These are phyloP conservation scores for Drosophila kohkoa DNA, from an alignment of 1,140 invertebrate genomes.

Conservation along the genomic window DNA sequence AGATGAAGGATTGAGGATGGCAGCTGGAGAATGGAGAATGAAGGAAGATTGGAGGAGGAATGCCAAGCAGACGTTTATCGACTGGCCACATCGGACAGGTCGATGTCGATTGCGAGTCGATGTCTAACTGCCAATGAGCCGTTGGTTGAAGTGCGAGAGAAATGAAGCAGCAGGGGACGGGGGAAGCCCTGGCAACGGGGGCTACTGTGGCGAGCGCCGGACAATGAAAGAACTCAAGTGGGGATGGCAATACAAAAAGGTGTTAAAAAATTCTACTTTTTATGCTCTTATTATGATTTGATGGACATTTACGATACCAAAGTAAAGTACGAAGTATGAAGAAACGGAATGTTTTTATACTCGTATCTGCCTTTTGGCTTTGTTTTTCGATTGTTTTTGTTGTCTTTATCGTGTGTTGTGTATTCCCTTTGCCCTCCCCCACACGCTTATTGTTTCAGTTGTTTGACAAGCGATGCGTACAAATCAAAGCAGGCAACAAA, in stretches of 20 bases:
- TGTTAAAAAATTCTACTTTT: conserved; percentile 80
- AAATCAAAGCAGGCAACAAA: conserved; percentile 77
- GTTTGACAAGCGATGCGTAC: conserved; percentile 82
- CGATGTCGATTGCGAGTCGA: conserved; percentile 39
- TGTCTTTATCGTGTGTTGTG: conserved; percentile 2
- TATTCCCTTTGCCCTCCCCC: conserved; percentile 1
- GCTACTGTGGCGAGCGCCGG: conserved; percentile 68
- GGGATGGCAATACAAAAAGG: conserved; percentile 66
- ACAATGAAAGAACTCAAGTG: conserved; percentile 62
- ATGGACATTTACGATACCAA: conserved; percentile 76
- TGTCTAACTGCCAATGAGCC: conserved; percentile 72
- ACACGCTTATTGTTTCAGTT: conserved; percentile 65
- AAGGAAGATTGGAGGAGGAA: conserved; percentile 19
- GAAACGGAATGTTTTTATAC: conserved; percentile 30
- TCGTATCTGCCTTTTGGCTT: conserved; percentile 10
- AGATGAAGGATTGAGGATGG: conserved; percentile 38
- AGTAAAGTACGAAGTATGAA: background rate
- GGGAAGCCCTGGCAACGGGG: background rate
- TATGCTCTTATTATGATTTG: conserved; percentile 82
- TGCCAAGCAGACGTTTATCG: conserved; percentile 65
- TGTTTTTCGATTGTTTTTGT: conserved; percentile 29
- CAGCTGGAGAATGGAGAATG: too few relatives aligned
- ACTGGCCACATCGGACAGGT: conserved; percentile 59
- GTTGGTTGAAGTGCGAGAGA: background rate
- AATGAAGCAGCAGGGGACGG: background rate